Percentiles rank a stretch among this genome's conserved stretches.
These are phyloP conservation scores for Cynoglossus semilaevis DNA, from an alignment of 2,113 vertebrate genomes.

Conservation along the genomic window DNA sequence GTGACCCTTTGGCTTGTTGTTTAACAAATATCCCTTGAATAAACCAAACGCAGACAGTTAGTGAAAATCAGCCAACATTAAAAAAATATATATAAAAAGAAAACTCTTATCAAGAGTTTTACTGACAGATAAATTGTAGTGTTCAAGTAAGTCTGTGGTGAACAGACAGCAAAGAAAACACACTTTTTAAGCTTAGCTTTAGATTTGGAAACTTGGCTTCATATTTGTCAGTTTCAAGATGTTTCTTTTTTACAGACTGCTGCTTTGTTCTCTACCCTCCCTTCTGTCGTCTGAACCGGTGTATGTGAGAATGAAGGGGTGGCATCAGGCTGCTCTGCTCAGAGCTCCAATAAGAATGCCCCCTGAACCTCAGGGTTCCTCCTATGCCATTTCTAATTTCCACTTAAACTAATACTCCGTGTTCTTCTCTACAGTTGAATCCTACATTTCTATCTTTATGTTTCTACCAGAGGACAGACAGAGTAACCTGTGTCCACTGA, in stretches of 20 bases:
- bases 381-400: no score
- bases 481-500: no score
- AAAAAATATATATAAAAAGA: neutral
- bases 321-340: no score
- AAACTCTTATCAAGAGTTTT: neutral
- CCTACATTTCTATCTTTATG: no score
- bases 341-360: no score
- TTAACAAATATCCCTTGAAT: neutral
- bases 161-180: slow-evolving; percentile 3
- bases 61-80: neutral
- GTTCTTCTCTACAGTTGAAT: no score
- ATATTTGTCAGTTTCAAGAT: slow-evolving; percentile 16
- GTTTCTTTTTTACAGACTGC: neutral
- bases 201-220: slow-evolving; percentile 5
- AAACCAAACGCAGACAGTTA: neutral
- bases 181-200: slow-evolving; percentile 15
- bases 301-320: no score
- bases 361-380: no score
- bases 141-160: slow-evolving; percentile 15
- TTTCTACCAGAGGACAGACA: no score
- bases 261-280: neutral
- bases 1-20: slow-evolving; percentile 15
- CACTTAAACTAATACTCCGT: no score
- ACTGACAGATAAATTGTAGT: slow-evolving; percentile 11
- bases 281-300: neutral